Evolutionary conservation across 2,797 vertebrate species (phyloP).

Genomic region (Tragelaphus oryx): DNA sequence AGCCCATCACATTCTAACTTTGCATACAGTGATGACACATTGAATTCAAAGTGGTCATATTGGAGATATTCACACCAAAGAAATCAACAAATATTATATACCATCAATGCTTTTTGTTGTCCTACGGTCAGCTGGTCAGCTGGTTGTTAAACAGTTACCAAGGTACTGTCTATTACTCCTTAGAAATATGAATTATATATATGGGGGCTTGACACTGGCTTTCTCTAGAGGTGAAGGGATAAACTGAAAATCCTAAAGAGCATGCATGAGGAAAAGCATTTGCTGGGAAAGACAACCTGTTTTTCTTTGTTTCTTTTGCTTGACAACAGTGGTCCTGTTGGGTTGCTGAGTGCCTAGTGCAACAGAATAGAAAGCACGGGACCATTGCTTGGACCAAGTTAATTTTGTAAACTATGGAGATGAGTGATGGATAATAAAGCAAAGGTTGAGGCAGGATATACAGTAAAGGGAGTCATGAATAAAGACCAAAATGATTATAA

Average conservation of each 20-base stretch:
- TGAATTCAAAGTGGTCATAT: not conserved
- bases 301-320: not conserved
- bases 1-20: not conserved
- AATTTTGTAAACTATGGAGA: not conserved
- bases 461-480: not conserved
- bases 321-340: not conserved
- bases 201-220: rapidly evolving
- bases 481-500: not conserved
- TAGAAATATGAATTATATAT: not conserved
- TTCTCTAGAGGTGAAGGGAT: not conserved
- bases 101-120: not conserved
- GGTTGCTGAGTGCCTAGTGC: not conserved
- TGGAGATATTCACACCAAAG: not conserved
- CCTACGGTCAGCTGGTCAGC: not conserved
- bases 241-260: not conserved
- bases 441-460: not conserved
- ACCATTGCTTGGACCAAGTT: not conserved
- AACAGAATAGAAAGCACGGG: not conserved
- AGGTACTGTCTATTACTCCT: not conserved
- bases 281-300: not conserved
- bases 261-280: not conserved
- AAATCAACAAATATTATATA: not conserved
- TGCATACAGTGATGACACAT: not conserved
- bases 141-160: not conserved
- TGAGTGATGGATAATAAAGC: not conserved